A percentile compares a stretch with the other conserved stretches of the same genome.
Evolutionary conservation across 2,888 invertebrate species (phyloP).

Genomic region (Anodontia alba): DNA sequence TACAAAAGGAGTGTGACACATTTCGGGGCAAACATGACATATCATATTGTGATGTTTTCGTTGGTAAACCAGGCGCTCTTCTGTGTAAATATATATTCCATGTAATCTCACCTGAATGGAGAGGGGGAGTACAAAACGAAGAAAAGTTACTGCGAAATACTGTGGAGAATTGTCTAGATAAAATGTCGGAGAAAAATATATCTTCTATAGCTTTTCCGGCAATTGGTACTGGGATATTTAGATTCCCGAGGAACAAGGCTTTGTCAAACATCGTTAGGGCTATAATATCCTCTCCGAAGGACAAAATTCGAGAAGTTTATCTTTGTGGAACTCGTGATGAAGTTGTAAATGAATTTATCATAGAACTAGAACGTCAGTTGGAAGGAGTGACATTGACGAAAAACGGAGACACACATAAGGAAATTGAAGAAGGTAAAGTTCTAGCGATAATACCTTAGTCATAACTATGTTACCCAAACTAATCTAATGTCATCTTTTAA

Average conservation of each 20-base stretch:
- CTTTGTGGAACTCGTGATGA: not conserved
- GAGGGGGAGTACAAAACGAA: not conserved
- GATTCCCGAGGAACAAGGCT: not conserved
- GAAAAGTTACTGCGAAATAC: not conserved
- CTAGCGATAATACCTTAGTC: too few species aligned
- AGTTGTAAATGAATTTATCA: not conserved
- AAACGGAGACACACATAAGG: too few species aligned
- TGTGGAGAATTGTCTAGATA: not conserved
- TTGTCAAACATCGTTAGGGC: not conserved
- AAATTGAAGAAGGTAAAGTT: too few species aligned
- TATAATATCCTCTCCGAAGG: not conserved
- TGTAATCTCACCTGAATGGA: conserved; percentile 7
- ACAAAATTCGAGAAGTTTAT: not conserved
- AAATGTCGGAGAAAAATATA: not conserved
- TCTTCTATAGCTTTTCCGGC: conserved; percentile 8
- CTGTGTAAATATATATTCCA: conserved; percentile 4
- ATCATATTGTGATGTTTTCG: not conserved
- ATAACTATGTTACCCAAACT: too few species aligned
- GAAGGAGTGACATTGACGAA: too few species aligned
- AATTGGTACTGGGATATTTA: conserved; percentile 5
- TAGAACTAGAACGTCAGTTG: not conserved
- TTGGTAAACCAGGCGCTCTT: not conserved
- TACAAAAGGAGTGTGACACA: not conserved
- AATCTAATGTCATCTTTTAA: too few species aligned
- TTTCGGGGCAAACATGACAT: not conserved